Conservation (phyloP, 1,140 invertebrate genomes). For the Rhopalosiphum padi region DNA sequence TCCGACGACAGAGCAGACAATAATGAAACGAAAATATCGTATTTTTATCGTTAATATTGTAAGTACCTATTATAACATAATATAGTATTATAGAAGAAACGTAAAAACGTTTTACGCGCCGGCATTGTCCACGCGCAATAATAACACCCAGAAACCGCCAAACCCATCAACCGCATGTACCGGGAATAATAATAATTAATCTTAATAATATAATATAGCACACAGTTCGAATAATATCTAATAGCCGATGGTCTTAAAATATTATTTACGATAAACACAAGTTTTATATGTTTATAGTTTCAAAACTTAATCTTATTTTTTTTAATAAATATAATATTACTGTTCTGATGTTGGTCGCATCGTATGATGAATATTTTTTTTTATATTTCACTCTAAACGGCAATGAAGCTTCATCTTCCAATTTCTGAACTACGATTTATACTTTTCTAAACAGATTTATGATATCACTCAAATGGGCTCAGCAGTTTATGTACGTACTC, state of each 20-base stretch:
- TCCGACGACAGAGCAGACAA: neutral
- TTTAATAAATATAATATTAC: neutral
- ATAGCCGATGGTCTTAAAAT: neutral
- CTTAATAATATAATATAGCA: neutral
- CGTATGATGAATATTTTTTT: neutral
- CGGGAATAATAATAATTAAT: neutral
- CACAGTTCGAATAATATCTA: neutral
- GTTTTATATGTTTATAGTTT: neutral
- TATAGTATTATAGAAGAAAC: neutral
- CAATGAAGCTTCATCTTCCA: neutral
- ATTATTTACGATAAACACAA: neutral
- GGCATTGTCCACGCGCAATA: neutral
- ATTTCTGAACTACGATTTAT: neutral
- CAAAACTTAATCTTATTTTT: neutral
- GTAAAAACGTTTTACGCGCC: too few species aligned
- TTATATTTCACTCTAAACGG: neutral
- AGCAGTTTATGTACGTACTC: too few species aligned
- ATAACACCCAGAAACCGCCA: neutral
- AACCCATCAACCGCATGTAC: neutral
- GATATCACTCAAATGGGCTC: neutral
- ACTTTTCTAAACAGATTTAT: neutral
- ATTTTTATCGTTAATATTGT: neutral
- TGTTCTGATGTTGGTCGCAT: neutral
- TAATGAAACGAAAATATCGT: neutral
- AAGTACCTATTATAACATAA: neutral